These are phyloP conservation scores for Caenorhabditis doughertyi DNA, from an alignment of 2,888 invertebrate species.

Conservation along the genomic window DNA sequence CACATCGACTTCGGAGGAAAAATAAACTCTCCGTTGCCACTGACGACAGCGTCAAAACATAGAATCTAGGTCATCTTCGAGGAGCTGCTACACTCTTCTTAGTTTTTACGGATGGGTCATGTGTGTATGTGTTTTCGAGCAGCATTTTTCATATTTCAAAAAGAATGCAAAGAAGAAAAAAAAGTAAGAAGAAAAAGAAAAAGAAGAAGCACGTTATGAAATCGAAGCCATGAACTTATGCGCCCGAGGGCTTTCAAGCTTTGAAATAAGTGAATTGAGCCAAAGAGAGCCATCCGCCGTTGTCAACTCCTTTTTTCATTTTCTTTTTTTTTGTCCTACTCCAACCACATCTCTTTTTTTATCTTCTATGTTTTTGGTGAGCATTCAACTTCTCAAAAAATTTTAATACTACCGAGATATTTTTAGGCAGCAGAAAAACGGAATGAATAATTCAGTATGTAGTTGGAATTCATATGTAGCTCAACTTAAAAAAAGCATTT, in stretches of 20 bases:
- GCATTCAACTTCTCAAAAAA: background rate
- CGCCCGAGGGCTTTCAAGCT: conserved; percentile 51
- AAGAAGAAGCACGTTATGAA: conserved; percentile 27
- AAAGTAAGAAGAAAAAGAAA: conserved; percentile 13
- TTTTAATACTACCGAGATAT: background rate
- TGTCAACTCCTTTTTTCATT: conserved; percentile 42
- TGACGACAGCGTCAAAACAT: conserved; percentile 23
- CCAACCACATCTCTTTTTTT: conserved; percentile 9
- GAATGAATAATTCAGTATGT: conserved; percentile 15
- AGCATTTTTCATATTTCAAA: background rate
- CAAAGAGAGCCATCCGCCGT: conserved; percentile 18
- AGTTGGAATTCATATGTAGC: too few relatives aligned
- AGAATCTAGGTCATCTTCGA: conserved; percentile 18
- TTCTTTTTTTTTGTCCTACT: conserved; percentile 22
- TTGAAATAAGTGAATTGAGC: conserved; percentile 52
- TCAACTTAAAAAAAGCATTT: too few relatives aligned
- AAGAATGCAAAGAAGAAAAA: conserved; percentile 16
- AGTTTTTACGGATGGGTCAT: background rate
- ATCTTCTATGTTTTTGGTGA: conserved; percentile 18
- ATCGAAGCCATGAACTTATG: conserved; percentile 51
- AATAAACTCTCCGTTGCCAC: conserved; percentile 46
- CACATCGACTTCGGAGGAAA: background rate
- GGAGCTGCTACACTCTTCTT: background rate
- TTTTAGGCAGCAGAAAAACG: background rate
- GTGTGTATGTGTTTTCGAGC: conserved; percentile 6